A percentile compares a stretch with the other conserved stretches of the same genome.
phyloP scores from a whole-genome alignment of 1,140 invertebrate genomes.

The Scaptomyza montana region DNA sequence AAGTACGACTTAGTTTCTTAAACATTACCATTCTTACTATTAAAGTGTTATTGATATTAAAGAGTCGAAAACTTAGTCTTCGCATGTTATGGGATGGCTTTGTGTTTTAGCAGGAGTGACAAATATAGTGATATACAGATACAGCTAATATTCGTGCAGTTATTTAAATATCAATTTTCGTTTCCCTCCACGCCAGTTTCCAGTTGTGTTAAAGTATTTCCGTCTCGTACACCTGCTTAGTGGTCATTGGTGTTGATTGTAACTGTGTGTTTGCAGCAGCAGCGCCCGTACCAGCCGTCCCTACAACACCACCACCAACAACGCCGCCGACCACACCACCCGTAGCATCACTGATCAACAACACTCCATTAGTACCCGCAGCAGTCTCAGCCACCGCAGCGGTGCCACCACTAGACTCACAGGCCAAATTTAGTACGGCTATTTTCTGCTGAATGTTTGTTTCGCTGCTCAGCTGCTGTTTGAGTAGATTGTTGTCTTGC shows the following conservation, averaged over 20 bases:
- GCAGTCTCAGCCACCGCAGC: slow-evolving; percentile 75
- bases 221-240: slow-evolving; percentile 93
- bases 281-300: slow-evolving; percentile 30
- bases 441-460: slow-evolving; percentile 94
- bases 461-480: slow-evolving; percentile 93
- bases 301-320: slow-evolving; percentile 50
- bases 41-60: slow-evolving; percentile 30
- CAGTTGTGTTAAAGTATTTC: slow-evolving; percentile 90
- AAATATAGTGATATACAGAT: slow-evolving; percentile 7
- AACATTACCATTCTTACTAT: slow-evolving; percentile 22
- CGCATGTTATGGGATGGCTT: slow-evolving; percentile 5
- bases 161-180: slow-evolving; percentile 80
- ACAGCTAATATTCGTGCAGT: slow-evolving; percentile 18
- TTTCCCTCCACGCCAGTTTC: slow-evolving; percentile 80
- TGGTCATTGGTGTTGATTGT: slow-evolving; percentile 83
- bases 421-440: slow-evolving; percentile 84
- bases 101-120: slow-evolving; percentile 3
- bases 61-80: slow-evolving; percentile 27
- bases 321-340: slow-evolving; percentile 63
- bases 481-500: slow-evolving; percentile 85
- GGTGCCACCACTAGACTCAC: slow-evolving; percentile 84
- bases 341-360: slow-evolving; percentile 78
- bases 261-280: slow-evolving; percentile 41
- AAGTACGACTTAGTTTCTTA: slow-evolving; percentile 18
- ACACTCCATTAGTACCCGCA: slow-evolving; percentile 56